phyloP scores from a whole-genome alignment of 2,888 invertebrate species.

The Phyto melanocephala region DNA sequence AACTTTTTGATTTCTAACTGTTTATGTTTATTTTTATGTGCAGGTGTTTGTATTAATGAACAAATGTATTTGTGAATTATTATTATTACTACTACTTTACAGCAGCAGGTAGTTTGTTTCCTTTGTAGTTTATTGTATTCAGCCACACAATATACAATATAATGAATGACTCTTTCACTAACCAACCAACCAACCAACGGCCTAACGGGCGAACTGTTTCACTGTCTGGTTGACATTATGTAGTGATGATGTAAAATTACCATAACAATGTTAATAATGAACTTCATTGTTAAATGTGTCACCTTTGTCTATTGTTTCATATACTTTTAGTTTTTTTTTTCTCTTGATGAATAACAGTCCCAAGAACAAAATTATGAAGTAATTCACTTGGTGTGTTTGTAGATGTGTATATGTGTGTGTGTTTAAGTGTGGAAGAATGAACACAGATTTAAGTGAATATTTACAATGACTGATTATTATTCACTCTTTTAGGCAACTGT shows the following conservation, averaged over 20 bases:
- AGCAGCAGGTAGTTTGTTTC: not conserved
- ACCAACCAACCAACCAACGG: not conserved
- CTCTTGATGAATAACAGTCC: not conserved
- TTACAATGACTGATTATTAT: conserved; percentile 49
- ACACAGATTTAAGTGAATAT: conserved; percentile 48
- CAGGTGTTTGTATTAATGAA: not conserved
- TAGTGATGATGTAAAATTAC: conserved; percentile 44
- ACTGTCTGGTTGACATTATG: conserved; percentile 15
- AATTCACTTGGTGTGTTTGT: not conserved
- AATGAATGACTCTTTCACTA: conserved; percentile 37
- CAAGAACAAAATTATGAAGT: not conserved
- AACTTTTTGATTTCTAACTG: conserved; percentile 16
- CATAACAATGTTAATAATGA: conserved; percentile 52
- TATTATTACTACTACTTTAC: not conserved
- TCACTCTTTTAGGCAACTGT: not conserved
- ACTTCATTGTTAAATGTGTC: conserved; percentile 45
- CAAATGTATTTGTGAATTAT: conserved; percentile 12
- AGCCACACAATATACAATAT: not conserved
- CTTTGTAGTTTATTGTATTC: not conserved
- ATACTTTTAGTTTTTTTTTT: not conserved
- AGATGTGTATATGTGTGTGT: not conserved
- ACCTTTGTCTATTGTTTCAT: conserved; percentile 34
- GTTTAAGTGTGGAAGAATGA: not conserved
- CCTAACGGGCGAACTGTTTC: not conserved
- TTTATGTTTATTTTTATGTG: not conserved